Evolutionary conservation across 2,113 vertebrate genomes (phyloP).

Genomic region (Gracilinanus agilis): DNA sequence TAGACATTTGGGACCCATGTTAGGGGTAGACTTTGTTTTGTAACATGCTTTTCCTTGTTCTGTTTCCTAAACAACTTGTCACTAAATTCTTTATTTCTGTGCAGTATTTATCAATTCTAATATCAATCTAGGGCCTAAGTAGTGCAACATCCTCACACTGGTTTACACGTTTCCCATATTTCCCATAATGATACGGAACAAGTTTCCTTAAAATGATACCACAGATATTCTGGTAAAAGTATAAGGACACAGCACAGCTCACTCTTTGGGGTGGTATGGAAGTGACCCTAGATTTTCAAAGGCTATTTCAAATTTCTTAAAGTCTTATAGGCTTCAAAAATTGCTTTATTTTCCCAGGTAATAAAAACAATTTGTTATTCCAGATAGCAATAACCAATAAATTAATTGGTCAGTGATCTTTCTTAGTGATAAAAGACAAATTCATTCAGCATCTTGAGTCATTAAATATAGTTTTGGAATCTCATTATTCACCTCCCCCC

Average conservation of each 20-base stretch:
- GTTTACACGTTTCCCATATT: not conserved
- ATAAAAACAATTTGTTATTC: no score
- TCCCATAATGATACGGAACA: not conserved
- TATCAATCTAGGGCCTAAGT: not conserved
- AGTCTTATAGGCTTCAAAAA: no score
- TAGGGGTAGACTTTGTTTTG: not conserved
- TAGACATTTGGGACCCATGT: not conserved
- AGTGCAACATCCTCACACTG: not conserved
- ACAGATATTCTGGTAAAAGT: not conserved
- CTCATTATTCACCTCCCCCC: no score
- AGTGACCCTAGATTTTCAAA: not conserved
- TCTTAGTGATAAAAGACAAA: no score
- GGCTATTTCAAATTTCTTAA: not conserved
- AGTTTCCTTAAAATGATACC: not conserved
- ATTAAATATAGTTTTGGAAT: no score
- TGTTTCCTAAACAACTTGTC: not conserved
- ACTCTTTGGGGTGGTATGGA: not conserved
- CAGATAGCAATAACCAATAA: no score
- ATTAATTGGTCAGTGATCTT: no score
- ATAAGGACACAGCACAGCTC: not conserved
- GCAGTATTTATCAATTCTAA: not conserved
- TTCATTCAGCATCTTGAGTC: no score
- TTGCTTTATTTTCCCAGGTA: no score
- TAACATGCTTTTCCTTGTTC: not conserved
- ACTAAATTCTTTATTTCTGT: not conserved